These are phyloP conservation scores for Eulemur coronatus DNA, from an alignment of 2,797 vertebrate species.

Conservation along the genomic window DNA sequence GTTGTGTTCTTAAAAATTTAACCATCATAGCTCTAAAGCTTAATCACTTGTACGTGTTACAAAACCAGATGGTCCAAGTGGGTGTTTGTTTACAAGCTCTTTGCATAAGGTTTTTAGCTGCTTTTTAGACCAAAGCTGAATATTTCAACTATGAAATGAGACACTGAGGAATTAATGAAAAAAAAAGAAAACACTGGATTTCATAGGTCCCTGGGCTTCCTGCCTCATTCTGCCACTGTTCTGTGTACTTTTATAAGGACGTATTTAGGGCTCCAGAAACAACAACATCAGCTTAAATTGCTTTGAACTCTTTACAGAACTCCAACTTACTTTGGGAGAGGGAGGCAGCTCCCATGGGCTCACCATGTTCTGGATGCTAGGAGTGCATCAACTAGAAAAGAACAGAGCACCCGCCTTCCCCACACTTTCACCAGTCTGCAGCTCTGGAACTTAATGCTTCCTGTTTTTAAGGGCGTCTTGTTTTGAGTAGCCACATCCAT, in stretches of 20 bases:
- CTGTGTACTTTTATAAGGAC: not conserved
- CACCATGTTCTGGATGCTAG: too few relatives aligned
- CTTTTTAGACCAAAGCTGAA: conserved; percentile 66
- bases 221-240: not conserved
- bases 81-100: conserved; percentile 80
- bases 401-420: not conserved
- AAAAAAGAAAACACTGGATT: not conserved
- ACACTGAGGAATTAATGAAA: not conserved
- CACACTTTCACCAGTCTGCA: not conserved
- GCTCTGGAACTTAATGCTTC: not conserved
- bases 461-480: not conserved
- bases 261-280: not conserved
- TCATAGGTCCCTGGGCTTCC: not conserved
- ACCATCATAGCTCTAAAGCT: conserved; percentile 73
- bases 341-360: not conserved
- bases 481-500: not conserved
- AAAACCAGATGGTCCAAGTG: conserved; percentile 78
- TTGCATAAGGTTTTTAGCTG: conserved; percentile 65
- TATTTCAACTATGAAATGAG: conserved; percentile 59
- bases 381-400: not conserved
- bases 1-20: conserved; percentile 74
- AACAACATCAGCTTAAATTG: not conserved
- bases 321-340: not conserved
- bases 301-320: not conserved
- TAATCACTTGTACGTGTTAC: conserved; percentile 76